These are phyloP conservation scores for Drosophila sproati DNA, from an alignment of 1,140 invertebrate genomes.

Conservation along the genomic window DNA sequence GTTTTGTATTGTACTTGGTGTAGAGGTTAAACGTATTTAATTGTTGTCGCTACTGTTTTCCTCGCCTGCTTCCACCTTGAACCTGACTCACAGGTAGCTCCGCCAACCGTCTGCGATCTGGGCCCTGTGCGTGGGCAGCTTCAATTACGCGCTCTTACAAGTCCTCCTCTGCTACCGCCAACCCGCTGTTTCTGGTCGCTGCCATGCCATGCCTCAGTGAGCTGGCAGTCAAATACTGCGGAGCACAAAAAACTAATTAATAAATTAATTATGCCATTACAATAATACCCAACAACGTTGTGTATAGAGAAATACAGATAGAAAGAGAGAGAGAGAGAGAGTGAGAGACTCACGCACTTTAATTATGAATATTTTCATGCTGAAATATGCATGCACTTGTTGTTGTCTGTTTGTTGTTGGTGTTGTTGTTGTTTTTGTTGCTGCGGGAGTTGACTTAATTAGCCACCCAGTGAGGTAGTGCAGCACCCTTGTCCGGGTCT, in stretches of 20 bases:
- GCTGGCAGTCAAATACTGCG: conserved; percentile 25
- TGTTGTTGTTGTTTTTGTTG: conserved; percentile 22
- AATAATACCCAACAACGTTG: conserved; percentile 60
- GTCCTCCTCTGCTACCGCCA: neutral
- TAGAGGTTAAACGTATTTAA: conserved; percentile 52
- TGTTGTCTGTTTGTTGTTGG: conserved; percentile 29
- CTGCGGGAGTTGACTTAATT: conserved; percentile 80
- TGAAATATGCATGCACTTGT: conserved; percentile 76
- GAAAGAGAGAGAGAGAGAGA: neutral
- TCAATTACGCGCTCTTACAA: conserved; percentile 65
- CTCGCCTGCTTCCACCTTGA: conserved; percentile 46
- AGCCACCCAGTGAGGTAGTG: conserved; percentile 62
- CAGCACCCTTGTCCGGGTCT: conserved; percentile 1
- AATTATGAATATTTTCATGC: conserved; percentile 83
- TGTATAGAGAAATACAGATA: conserved; percentile 16
- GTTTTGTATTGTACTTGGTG: conserved; percentile 7
- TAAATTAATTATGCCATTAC: conserved; percentile 83
- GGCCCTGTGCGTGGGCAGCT: conserved; percentile 69
- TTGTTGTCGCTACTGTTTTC: conserved; percentile 67
- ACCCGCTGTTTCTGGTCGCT: conserved; percentile 44
- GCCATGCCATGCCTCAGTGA: conserved; percentile 50
- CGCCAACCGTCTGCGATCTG: neutral
- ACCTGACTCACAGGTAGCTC: conserved; percentile 23
- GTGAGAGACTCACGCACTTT: conserved; percentile 68
- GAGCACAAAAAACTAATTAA: conserved; percentile 71